Percentiles rank a stretch among this genome's conserved stretches.
Conservation (phyloP, 2,797 vertebrate species). For the Garrulus glandarius region DNA sequence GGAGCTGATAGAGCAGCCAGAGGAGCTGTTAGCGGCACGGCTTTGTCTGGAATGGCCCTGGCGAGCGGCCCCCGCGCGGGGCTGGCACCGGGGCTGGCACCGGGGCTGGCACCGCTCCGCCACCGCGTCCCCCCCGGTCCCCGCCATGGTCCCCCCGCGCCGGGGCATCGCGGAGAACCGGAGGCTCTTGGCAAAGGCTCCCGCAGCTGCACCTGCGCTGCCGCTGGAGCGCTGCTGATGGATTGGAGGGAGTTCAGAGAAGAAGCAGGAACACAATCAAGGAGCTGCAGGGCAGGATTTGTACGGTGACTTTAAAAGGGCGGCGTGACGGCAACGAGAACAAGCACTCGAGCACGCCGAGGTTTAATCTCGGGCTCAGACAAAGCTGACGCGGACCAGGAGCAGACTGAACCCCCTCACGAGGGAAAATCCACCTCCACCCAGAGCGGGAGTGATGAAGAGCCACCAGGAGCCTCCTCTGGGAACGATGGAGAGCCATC, state of each 20-base stretch:
- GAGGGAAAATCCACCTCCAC: background rate
- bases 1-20: slow-evolving; percentile 44
- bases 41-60: slow-evolving; percentile 8
- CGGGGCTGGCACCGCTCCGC: background rate
- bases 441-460: fast-evolving
- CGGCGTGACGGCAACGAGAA: background rate
- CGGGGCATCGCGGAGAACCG: fast-evolving
- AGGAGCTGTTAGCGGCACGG: slow-evolving; percentile 9
- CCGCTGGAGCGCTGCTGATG: background rate
- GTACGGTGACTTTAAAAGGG: background rate
- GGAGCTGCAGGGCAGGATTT: slow-evolving; percentile 48
- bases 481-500: background rate
- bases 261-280: background rate
- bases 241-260: slow-evolving; percentile 45
- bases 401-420: background rate
- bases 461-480: background rate
- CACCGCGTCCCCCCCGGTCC: fast-evolving
- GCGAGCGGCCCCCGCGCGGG: background rate
- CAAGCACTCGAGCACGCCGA: background rate
- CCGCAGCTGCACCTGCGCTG: background rate
- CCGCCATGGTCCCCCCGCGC: fast-evolving
- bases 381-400: background rate
- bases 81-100: background rate
- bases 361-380: background rate
- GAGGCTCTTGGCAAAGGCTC: background rate